Evolutionary conservation across 2,888 invertebrate genomes (phyloP).

Genomic region (Phrixothrix hirtus): DNA sequence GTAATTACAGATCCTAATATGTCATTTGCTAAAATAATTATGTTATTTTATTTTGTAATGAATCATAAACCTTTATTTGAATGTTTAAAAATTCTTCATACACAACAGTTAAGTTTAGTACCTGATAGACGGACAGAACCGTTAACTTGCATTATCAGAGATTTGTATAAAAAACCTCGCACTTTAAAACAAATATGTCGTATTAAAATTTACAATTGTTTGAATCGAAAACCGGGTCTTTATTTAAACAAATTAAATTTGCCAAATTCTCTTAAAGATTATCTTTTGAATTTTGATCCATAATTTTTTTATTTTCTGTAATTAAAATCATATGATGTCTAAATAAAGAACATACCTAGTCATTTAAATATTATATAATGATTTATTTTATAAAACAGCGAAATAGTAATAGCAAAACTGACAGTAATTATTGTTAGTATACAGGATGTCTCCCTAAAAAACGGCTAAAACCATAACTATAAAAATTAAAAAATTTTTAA

Average conservation of each 20-base stretch:
- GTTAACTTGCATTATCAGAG: slow-evolving; percentile 65
- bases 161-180: slow-evolving; percentile 67
- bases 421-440: too few species aligned
- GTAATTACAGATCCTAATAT: slow-evolving; percentile 65
- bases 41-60: slow-evolving; percentile 69
- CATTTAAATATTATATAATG: too few species aligned
- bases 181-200: slow-evolving; percentile 74
- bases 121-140: slow-evolving; percentile 66
- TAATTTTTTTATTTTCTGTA: slow-evolving; percentile 37
- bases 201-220: slow-evolving; percentile 68
- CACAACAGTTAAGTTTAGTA: slow-evolving; percentile 65
- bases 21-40: slow-evolving; percentile 67
- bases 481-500: too few species aligned
- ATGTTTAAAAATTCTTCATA: slow-evolving; percentile 69
- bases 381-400: too few species aligned
- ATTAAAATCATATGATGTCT: too few species aligned
- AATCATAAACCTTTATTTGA: slow-evolving; percentile 69
- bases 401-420: too few species aligned
- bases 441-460: too few species aligned
- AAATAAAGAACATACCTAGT: too few species aligned
- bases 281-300: slow-evolving; percentile 68
- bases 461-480: too few species aligned
- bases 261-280: slow-evolving; percentile 69
- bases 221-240: slow-evolving; percentile 67
- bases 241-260: slow-evolving; percentile 69